A percentile compares a stretch with the other conserved stretches of the same genome.
phyloP scores from a whole-genome alignment of 2,113 vertebrate genomes.

The Isichthys henryi region DNA sequence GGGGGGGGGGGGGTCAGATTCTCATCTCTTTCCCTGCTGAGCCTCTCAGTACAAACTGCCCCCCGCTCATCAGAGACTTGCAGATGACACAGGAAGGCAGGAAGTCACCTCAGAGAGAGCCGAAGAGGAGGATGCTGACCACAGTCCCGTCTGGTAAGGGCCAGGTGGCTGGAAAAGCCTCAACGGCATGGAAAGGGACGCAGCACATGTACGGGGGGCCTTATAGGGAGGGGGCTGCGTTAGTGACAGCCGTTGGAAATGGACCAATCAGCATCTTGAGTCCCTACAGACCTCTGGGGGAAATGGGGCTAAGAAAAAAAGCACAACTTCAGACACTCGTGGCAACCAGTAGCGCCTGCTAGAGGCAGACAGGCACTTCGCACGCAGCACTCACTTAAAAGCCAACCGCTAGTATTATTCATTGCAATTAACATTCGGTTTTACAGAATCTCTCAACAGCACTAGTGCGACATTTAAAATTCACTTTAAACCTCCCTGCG shows the following conservation, averaged over 20 bases:
- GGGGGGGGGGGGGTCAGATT: constrained; percentile 14
- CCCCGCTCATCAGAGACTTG: neutral
- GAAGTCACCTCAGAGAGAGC: neutral
- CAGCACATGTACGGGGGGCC: neutral
- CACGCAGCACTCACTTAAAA: neutral
- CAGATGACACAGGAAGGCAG: neutral
- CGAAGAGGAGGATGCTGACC: neutral
- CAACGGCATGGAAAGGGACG: neutral
- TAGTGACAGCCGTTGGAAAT: neutral
- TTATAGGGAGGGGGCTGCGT: neutral
- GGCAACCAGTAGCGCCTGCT: neutral
- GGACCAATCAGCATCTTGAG: neutral
- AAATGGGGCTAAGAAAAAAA: neutral
- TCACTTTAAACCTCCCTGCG: neutral
- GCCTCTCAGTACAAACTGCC: neutral
- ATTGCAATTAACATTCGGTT: neutral
- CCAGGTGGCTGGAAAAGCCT: neutral
- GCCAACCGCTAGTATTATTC: neutral
- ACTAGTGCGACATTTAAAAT: neutral
- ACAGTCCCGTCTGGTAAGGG: neutral
- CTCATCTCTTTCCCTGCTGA: neutral
- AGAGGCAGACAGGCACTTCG: neutral
- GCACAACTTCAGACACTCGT: neutral
- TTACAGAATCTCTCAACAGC: neutral
- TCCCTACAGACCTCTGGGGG: neutral